These are phyloP conservation scores for Fissipunctia ypsillon DNA, from an alignment of 2,888 invertebrate genomes.

Conservation along the genomic window DNA sequence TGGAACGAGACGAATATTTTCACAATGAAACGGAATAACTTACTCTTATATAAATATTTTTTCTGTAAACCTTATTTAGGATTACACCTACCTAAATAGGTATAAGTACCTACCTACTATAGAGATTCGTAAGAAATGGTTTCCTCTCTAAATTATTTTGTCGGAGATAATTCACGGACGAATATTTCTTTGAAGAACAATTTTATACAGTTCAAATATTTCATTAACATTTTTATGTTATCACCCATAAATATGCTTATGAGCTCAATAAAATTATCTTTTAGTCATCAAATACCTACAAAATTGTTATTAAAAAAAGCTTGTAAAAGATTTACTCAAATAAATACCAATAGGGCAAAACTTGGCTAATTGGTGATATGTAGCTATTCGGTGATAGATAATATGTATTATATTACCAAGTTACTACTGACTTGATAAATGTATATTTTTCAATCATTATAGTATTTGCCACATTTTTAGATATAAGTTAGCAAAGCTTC, in stretches of 20 bases:
- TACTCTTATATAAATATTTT: constrained; percentile 60
- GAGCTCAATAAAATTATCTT: constrained; percentile 25
- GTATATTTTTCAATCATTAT: no score
- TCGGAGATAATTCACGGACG: constrained; percentile 5
- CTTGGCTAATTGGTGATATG: no score
- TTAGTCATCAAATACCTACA: constrained; percentile 17
- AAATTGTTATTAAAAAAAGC: constrained; percentile 4
- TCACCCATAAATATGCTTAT: constrained; percentile 43
- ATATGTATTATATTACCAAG: no score
- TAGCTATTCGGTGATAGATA: no score
- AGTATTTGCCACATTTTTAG: no score
- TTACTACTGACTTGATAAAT: no score
- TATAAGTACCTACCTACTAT: constrained; percentile 8
- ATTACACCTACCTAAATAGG: constrained; percentile 33
- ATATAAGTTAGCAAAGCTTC: no score
- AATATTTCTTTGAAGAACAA: constrained; percentile 27
- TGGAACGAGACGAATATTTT: constrained; percentile 55
- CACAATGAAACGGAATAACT: constrained; percentile 49
- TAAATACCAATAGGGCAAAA: background rate
- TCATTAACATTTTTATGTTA: constrained; percentile 45
- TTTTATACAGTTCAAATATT: constrained; percentile 41
- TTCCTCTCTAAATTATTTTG: constrained; percentile 24
- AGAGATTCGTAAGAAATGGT: constrained; percentile 17
- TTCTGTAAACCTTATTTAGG: constrained; percentile 53
- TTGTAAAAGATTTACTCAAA: constrained; percentile 28